phyloP scores from a whole-genome alignment of 2,888 invertebrate genomes.

The Osedax frankpressi region DNA sequence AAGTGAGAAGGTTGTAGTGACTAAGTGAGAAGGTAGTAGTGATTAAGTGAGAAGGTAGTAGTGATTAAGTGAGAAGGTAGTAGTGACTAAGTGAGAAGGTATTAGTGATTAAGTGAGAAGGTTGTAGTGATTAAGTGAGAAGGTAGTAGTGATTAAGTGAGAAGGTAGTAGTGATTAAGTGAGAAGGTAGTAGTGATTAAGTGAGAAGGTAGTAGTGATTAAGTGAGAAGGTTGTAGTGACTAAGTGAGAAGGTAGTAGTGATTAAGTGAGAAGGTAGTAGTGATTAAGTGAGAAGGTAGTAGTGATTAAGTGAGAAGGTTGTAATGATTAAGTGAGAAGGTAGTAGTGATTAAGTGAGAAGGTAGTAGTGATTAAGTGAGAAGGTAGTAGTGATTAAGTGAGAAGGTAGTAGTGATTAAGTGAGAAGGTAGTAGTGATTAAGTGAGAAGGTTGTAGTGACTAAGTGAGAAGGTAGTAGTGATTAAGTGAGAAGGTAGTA shows the following conservation, averaged over 20 bases:
- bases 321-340: background rate
- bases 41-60: background rate
- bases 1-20: background rate
- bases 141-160: background rate
- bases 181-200: background rate
- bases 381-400: background rate
- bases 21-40: background rate
- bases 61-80: background rate
- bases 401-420: background rate
- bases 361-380: no score
- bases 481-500: no score
- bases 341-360: constrained; percentile 17
- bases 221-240: no score
- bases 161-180: background rate
- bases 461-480: background rate
- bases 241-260: no score
- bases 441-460: background rate
- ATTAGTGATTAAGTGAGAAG: no score
- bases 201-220: background rate
- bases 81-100: constrained; percentile 50
- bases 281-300: background rate
- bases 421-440: background rate
- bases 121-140: background rate
- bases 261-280: background rate
- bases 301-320: background rate